These are phyloP conservation scores for Nematopogon swammerdamellus DNA, from an alignment of 2,888 invertebrate genomes.

Conservation along the genomic window DNA sequence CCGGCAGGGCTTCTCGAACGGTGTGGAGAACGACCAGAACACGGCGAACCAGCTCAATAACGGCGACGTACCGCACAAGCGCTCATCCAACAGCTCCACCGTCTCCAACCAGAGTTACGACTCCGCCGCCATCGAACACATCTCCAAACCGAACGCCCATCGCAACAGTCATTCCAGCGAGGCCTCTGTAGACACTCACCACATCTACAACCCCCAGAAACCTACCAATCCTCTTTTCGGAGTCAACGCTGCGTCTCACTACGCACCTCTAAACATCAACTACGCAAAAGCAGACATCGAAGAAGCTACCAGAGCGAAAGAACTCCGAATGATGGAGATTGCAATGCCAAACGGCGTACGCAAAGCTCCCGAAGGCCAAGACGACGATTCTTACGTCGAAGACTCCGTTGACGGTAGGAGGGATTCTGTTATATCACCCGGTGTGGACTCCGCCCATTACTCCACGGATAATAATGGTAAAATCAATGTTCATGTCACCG, in stretches of 20 bases:
- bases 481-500: slow-evolving; percentile 85
- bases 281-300: slow-evolving; percentile 20
- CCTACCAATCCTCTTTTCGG: slow-evolving; percentile 45
- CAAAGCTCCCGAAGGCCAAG: slow-evolving; percentile 78
- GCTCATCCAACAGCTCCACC: slow-evolving; percentile 43
- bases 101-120: slow-evolving; percentile 47
- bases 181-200: slow-evolving; percentile 16
- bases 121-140: slow-evolving; percentile 35
- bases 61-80: slow-evolving; percentile 34
- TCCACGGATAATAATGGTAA: slow-evolving; percentile 79
- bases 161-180: slow-evolving; percentile 27
- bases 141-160: slow-evolving; percentile 29
- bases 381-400: slow-evolving; percentile 67
- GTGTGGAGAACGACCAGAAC: slow-evolving; percentile 48
- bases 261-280: slow-evolving; percentile 20
- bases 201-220: slow-evolving; percentile 26
- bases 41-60: slow-evolving; percentile 30
- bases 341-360: slow-evolving; percentile 51
- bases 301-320: slow-evolving; percentile 24
- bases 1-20: slow-evolving; percentile 47
- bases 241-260: slow-evolving; percentile 46
- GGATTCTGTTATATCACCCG: slow-evolving; percentile 41
- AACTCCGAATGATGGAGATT: slow-evolving; percentile 18
- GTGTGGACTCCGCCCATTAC: slow-evolving; percentile 55
- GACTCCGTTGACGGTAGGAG: slow-evolving; percentile 59